Evolutionary conservation across 2,888 invertebrate species (phyloP), one percentile per base, ranked within the genome.

Genomic region (Andrena flavipes): DNA sequence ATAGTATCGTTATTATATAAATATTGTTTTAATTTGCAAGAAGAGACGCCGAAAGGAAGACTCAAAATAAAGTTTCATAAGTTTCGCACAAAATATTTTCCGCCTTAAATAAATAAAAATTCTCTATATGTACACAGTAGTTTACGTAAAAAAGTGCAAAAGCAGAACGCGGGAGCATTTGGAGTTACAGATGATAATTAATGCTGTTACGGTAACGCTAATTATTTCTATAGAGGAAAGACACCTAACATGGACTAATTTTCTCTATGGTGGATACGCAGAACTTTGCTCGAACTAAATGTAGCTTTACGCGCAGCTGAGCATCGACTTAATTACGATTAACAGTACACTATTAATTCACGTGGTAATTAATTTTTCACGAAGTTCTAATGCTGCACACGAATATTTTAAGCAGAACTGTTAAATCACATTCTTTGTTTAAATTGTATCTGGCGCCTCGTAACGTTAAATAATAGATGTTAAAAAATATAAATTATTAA

Each of bases 271-370:
- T 16, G 56, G 59, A 59, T 70, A 70, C 35, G 49, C 64, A n/a
- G 64, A 79, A 79, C 23, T 78, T 64, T 35, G 26, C 51, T 51
- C n/a, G n/a, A 71, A 60, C 51, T 60, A 60, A 79, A 65, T 79
- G 64, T 26, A 65, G 0, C 70, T 78, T 63, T 49, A 65, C 70
- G 63, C 78, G 64, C 64, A 51, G 59, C 49, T 51, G 59, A 65
- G 35, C 59, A 65, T 59, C 49, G 20, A 10, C 26, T 70, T 60
- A 79, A 70, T 80, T 69, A 42, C 33, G 30, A 60, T 59, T 76
- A 35, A 78, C 23, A 30, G 60, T 65, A 67, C 48, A 60, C 49
- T 42, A 54, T 67, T 76, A 67, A 65, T 63, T 80, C 49, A n/a
- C 49, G 23, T 42, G 23, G 48, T 10, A 65, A 78, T 64, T 71